These are phyloP conservation scores for Percopsis transmontana DNA, from an alignment of 2,113 vertebrate species.

Conservation along the genomic window DNA sequence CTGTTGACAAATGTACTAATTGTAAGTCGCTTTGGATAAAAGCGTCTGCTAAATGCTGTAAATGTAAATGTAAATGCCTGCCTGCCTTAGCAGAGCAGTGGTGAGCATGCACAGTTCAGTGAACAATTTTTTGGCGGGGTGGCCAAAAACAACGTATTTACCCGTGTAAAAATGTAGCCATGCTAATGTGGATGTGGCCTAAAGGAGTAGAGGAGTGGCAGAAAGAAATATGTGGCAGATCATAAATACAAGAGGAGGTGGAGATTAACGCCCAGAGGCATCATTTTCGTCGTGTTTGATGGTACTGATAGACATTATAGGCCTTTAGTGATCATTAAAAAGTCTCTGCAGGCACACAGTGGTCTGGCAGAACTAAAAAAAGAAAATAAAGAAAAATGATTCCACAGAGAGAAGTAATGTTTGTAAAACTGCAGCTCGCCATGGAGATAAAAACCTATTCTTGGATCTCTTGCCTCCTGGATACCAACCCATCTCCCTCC, in stretches of 20 bases:
- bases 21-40: no score
- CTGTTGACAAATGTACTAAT: no score
- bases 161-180: not conserved
- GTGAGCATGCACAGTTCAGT: no score
- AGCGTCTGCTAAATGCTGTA: no score
- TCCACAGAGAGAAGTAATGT: slow-evolving; percentile 23
- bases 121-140: no score
- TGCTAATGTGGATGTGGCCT: not conserved
- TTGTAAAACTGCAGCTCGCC: slow-evolving; percentile 25
- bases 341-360: slow-evolving; percentile 3
- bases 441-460: slow-evolving; percentile 36
- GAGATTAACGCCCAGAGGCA: slow-evolving; percentile 49
- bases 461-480: slow-evolving; percentile 38
- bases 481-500: slow-evolving; percentile 8
- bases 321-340: slow-evolving; percentile 56
- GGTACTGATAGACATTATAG: slow-evolving; percentile 53
- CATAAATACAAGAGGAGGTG: slow-evolving; percentile 52
- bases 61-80: no score
- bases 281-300: slow-evolving; percentile 43
- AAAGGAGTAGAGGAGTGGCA: not conserved
- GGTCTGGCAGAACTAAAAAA: not conserved
- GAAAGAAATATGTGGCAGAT: slow-evolving; percentile 38
- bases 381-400: slow-evolving; percentile 5
- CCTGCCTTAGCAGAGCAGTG: no score
- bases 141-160: no score